Conservation (phyloP, 2,113 vertebrate genomes). For the Tachuris rubrigastra region DNA sequence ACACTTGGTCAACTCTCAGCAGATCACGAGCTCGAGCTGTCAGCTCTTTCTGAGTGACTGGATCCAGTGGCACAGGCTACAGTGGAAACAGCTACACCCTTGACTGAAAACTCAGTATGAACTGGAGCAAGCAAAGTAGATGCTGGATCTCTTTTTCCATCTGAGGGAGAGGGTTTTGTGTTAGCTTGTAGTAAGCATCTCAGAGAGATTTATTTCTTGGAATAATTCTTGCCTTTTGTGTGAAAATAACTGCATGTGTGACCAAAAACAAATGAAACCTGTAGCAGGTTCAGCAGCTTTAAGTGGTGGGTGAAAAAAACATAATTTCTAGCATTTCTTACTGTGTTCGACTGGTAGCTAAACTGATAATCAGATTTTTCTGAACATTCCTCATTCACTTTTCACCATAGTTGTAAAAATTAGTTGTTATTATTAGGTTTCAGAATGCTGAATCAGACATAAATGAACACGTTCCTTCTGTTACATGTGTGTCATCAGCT, state of each 20-base stretch:
- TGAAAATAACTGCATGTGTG: neutral
- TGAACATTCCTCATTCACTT: neutral
- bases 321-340: neutral
- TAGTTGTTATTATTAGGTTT: neutral
- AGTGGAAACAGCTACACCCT: neutral
- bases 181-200: neutral
- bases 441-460: neutral
- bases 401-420: neutral
- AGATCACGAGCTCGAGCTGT: fast-evolving
- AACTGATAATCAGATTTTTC: neutral
- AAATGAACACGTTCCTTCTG: neutral
- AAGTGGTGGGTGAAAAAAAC: fast-evolving
- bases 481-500: neutral
- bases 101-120: neutral
- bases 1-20: fast-evolving
- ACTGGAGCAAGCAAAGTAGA: neutral
- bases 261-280: neutral
- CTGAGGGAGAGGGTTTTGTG: neutral
- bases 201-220: neutral
- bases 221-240: neutral
- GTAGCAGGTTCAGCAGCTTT: neutral
- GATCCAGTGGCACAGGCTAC: no score
- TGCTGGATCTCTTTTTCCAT: neutral
- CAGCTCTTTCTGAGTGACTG: neutral
- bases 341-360: neutral